phyloP scores from a whole-genome alignment of 2,888 invertebrate genomes.

The Hypomecis punctinalis region DNA sequence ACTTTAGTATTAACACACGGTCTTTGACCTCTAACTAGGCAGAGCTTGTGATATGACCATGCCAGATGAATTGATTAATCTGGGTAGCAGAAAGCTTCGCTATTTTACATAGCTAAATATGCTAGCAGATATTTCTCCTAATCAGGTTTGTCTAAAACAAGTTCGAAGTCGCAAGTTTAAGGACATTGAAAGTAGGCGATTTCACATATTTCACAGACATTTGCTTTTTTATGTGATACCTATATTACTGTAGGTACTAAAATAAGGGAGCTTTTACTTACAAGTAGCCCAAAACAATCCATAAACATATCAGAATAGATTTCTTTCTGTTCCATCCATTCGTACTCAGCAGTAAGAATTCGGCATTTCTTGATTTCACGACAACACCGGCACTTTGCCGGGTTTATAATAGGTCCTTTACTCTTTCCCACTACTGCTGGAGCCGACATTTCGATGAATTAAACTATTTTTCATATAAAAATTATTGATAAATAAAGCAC shows the following conservation, averaged over 20 bases:
- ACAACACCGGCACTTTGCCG: slow-evolving; percentile 75
- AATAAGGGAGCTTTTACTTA: slow-evolving; percentile 52
- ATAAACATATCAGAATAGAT: slow-evolving; percentile 77
- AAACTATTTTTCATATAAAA: slow-evolving; percentile 1
- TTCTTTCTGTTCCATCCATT: slow-evolving; percentile 71
- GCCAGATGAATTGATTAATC: no score
- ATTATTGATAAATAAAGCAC: background rate
- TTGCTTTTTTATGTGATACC: background rate
- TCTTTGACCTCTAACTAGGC: no score
- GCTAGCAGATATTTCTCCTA: no score
- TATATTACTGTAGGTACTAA: background rate
- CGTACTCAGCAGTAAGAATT: slow-evolving; percentile 68
- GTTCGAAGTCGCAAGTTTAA: no score
- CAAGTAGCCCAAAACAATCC: slow-evolving; percentile 77
- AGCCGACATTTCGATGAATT: slow-evolving; percentile 50
- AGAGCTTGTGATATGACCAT: no score
- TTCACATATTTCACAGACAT: no score
- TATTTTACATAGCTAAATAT: no score
- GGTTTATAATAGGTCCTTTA: slow-evolving; percentile 72
- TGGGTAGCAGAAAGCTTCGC: no score
- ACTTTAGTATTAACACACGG: no score
- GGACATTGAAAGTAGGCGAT: no score
- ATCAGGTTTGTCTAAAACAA: no score
- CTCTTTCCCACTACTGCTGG: slow-evolving; percentile 43
- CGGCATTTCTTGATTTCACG: slow-evolving; percentile 78